Evolutionary conservation across 2,888 invertebrate species (phyloP), one percentile per base, ranked within the genome.

Genomic region (Altica lythri): DNA sequence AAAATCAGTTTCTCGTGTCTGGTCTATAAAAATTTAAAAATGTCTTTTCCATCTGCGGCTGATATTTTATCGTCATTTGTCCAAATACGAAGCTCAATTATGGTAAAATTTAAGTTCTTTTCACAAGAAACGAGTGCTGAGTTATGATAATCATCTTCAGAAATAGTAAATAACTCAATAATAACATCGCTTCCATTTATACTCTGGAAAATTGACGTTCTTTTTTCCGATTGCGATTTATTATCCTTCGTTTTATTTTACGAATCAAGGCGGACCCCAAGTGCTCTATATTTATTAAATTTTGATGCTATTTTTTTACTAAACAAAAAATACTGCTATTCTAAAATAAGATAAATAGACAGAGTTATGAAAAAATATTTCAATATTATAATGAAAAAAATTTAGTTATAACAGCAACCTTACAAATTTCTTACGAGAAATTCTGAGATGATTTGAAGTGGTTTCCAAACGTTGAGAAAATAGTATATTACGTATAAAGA

Each of bases 121-220:
- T 13, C 2, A 2, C 4, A 10, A 30, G 12, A 2, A 30, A 12
- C 30, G 30, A 13, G 12, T 30, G 30, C 4, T 19, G 34, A 2
- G 14, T 45, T 45, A 34, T 34, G 18, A 34, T 34, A 45, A 45
- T 13, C 22, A 34, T 34, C 22, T 17, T 22, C 10, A 9, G 9
- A 34, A 34, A 45, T 45, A 34, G 45, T 34, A 45, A 45, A 45
- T 45, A 45, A 45, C 19, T 45, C 32, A 34, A 32, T 45, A 45
- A 45, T 17, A 8, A 19, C 30, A 14, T 18, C 45, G 18, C 44
- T 30, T 44, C 18, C 30, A 44, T 44, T 44, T 17, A 29, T 16
- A 32, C 22, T 32, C 9, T 19, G 19, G 22, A 8, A 32, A 44
- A 44, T 44, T 44, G 44, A 44, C 44, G 45, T 16, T 22, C 10